These are phyloP conservation scores for Xanthorhoe designata DNA, from an alignment of 2,888 invertebrate species.

Conservation along the genomic window DNA sequence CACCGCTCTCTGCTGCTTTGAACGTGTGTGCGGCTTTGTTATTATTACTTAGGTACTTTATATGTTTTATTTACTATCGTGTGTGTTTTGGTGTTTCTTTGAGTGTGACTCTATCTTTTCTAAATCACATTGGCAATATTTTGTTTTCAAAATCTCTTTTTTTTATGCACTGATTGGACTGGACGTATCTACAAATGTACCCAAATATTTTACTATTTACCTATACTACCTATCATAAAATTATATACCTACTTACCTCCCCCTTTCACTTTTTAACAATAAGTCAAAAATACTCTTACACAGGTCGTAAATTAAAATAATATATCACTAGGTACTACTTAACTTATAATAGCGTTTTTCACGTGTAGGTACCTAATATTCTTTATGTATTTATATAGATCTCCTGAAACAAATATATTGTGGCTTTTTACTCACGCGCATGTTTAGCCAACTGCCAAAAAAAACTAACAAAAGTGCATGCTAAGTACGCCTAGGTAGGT, in stretches of 20 bases:
- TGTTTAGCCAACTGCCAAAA: constrained; percentile 60
- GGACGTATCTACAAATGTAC: constrained; percentile 37
- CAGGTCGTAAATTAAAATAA: not conserved
- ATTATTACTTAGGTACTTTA: no score
- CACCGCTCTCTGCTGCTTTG: constrained; percentile 67
- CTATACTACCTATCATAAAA: not conserved
- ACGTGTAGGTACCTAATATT: constrained; percentile 1
- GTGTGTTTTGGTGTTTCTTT: constrained; percentile 43
- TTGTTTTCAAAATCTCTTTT: constrained; percentile 33
- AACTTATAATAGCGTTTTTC: not conserved
- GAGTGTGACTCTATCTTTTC: constrained; percentile 37
- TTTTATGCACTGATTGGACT: constrained; percentile 46
- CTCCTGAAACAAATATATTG: constrained; percentile 13
- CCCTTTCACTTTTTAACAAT: not conserved
- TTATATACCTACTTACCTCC: not conserved
- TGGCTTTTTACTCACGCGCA: constrained; percentile 58
- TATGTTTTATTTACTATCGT: constrained; percentile 33
- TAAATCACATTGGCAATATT: constrained; percentile 25
- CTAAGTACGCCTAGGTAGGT: constrained; percentile 26
- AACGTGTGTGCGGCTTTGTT: constrained; percentile 53
- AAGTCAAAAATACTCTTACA: not conserved
- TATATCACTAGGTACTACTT: not conserved
- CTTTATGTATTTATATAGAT: constrained; percentile 8
- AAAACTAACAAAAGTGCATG: constrained; percentile 43
- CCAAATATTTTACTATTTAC: not conserved